A percentile compares a stretch with the other conserved stretches of the same genome.
Evolutionary conservation across 2,113 vertebrate genomes (phyloP).

Genomic region (Heterotis niloticus): DNA sequence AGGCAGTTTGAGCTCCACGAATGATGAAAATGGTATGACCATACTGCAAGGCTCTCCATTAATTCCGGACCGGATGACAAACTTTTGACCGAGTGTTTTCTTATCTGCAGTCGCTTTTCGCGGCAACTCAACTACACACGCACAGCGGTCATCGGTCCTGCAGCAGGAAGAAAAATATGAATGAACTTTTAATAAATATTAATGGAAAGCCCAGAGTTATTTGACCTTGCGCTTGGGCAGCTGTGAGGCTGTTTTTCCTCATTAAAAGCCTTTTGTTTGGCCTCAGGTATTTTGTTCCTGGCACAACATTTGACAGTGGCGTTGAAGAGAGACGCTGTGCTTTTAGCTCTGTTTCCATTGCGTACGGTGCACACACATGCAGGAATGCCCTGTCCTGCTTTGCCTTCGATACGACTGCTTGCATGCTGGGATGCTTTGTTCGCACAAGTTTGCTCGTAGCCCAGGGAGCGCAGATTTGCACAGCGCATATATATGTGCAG

Average conservation of each 20-base stretch:
- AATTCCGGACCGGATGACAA: background rate
- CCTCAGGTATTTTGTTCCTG: background rate
- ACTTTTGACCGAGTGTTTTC: background rate
- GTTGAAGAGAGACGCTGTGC: constrained; percentile 1
- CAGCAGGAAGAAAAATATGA: background rate
- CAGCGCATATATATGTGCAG: background rate
- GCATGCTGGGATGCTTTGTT: background rate
- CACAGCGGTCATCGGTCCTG: background rate
- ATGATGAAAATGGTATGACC: background rate
- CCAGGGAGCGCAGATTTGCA: background rate
- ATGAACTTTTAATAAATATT: background rate
- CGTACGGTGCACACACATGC: background rate
- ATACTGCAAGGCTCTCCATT: background rate
- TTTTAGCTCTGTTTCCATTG: constrained; percentile 1
- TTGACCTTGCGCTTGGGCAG: background rate
- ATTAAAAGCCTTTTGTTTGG: background rate
- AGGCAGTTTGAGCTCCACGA: constrained; percentile 1
- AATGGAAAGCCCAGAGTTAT: background rate
- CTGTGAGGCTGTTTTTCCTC: background rate
- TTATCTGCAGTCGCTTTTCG: background rate
- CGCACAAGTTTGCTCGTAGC: constrained; percentile 1
- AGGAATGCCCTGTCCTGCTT: constrained; percentile 17
- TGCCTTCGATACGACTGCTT: constrained; percentile 2
- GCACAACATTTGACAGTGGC: background rate
- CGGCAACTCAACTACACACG: background rate